Base-by-base conservation (phyloP, 2,113 vertebrate species). In the Myxocyprinus asiaticus region DNA sequence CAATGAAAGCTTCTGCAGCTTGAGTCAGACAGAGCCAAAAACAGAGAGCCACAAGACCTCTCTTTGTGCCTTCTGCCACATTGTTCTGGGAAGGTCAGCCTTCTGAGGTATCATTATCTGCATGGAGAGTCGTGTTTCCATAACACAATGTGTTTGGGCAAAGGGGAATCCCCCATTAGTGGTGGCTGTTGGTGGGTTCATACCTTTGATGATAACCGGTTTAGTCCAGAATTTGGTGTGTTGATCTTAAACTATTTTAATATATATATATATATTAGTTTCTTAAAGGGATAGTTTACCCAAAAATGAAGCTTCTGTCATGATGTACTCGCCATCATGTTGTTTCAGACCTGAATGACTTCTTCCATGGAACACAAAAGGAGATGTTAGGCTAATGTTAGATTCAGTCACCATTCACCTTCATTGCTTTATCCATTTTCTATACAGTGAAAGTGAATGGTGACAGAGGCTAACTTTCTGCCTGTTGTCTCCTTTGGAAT, bases 21-120 rank as follows among this genome's bases (percentile, higher is more conserved):
- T 62, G 71, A 70, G 62, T 84, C 51, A 62, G 48, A 70, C 17
- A 12, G 14, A 56, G 33, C 17, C 6, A 4, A 44, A 56, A 63
- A 79, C 45, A 74, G 53, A 62, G 45, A 59, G 33, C 67, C 42
- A 79, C 58, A 83, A 76, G 69, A 53, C 79, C 63, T 64, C 58
- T 77, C 79, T 79, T 76, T 81, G 83, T 81, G 33, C 42, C 67
- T 70, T 62, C 53, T 84, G 76, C 76, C 78, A 61, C 80, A 81
- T 82, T 84, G 70, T 84, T 84, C 51, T 55, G 45, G 63, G 76
- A 84, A 82, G 83, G 80, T 81, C 83, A 81, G 33, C 15, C 42
- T 79, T 82, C 73, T 53, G 75, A 84, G 83, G 76, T 84, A 76
- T 82, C 71, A 76, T 84, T 81, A 79, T 81, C 15, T 7, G 17